phyloP scores from a whole-genome alignment of 2,888 invertebrate species.

The Lamellibrachia columna region DNA sequence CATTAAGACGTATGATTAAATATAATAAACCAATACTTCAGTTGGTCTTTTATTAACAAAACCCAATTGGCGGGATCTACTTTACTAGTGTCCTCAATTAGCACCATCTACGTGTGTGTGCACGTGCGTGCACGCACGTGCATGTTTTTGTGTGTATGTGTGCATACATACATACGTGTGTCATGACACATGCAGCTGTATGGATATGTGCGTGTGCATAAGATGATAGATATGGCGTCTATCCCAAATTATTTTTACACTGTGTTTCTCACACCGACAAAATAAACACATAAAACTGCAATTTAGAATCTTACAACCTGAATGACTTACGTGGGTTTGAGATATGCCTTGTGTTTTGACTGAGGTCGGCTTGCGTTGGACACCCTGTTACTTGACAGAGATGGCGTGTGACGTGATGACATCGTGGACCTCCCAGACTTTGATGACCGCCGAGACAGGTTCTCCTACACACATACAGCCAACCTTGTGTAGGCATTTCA shows the following conservation, averaged over 20 bases:
- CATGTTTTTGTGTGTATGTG: not conserved
- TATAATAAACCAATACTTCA: too few species aligned
- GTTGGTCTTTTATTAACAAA: too few species aligned
- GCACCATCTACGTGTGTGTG: not conserved
- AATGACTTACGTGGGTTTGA: not conserved
- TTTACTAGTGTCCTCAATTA: too few species aligned
- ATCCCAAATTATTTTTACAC: not conserved
- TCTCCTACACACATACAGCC: not conserved
- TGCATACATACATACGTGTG: not conserved
- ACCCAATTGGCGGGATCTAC: too few species aligned
- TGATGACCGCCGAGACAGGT: not conserved
- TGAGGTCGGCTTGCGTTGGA: not conserved
- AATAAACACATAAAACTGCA: not conserved
- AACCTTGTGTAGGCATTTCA: not conserved
- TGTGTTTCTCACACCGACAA: not conserved
- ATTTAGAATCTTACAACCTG: not conserved
- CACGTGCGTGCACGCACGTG: not conserved
- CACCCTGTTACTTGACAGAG: not conserved
- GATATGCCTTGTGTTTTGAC: not conserved
- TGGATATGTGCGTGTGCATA: not conserved
- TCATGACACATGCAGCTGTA: too few species aligned
- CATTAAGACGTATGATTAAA: too few species aligned
- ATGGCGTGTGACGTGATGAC: not conserved
- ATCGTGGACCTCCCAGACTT: not conserved
- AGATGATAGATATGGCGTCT: not conserved